Conservation (phyloP, 2,888 invertebrate genomes). For the Agrochola lychnidis region DNA sequence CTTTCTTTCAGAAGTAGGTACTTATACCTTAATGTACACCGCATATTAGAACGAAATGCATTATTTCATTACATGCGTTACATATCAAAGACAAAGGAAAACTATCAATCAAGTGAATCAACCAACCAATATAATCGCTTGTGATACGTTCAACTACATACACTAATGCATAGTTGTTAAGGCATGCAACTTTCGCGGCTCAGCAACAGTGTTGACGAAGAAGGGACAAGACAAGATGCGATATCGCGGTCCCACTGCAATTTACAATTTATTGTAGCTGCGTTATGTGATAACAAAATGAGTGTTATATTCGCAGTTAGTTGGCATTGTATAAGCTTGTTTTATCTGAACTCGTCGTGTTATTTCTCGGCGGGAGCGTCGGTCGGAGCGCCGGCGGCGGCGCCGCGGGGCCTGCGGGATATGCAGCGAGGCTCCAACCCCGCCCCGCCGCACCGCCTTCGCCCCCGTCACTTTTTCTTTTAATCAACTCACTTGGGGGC, state of each 20-base stretch:
- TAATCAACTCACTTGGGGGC: conserved; percentile 78
- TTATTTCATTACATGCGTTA: neutral
- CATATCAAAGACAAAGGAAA: neutral
- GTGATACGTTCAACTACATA: conserved; percentile 9
- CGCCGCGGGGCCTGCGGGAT: conserved; percentile 69
- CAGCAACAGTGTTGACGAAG: neutral
- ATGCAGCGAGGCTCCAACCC: conserved; percentile 56
- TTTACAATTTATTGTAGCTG: conserved; percentile 30
- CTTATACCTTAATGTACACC: neutral
- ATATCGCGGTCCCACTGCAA: conserved; percentile 19
- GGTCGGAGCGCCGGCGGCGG: conserved; percentile 63
- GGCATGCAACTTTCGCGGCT: conserved; percentile 27
- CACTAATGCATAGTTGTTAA: conserved; percentile 19
- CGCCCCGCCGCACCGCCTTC: conserved; percentile 54
- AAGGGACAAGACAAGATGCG: conserved; percentile 9
- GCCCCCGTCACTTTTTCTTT: conserved; percentile 70
- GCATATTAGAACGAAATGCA: neutral
- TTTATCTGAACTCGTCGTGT: conserved; percentile 76
- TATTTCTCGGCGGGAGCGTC: conserved; percentile 71
- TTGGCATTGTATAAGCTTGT: conserved; percentile 73
- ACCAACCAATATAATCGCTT: conserved; percentile 8
- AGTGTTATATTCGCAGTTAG: conserved; percentile 52
- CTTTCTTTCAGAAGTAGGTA: too few species aligned
- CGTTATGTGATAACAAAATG: conserved; percentile 45
- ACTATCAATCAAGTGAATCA: conserved; percentile 39